Conservation (phyloP, 2,797 vertebrate genomes). For the Arrhamphus sclerolepis region DNA sequence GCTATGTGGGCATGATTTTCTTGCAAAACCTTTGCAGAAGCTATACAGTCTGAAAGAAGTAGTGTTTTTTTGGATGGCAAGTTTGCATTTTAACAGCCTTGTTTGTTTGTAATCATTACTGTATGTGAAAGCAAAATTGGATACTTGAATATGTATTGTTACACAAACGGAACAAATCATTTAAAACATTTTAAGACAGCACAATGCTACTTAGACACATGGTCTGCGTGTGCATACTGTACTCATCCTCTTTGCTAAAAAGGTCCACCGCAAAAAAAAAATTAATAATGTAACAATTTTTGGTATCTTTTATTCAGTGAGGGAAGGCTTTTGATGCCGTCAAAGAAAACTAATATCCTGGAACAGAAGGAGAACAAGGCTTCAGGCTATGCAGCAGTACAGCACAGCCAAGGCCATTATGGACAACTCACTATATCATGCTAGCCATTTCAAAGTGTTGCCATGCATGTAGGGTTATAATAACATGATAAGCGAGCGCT, state of each 20-base stretch:
- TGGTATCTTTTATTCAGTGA: conserved; percentile 73
- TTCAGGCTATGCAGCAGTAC: conserved; percentile 46
- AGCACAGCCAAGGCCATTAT: conserved; percentile 71
- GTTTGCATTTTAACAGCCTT: conserved; percentile 24
- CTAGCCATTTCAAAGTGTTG: conserved; percentile 76
- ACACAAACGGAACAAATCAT: conserved; percentile 20
- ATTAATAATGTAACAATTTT: conserved; percentile 79
- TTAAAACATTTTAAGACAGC: conserved; percentile 26
- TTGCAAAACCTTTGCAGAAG: conserved; percentile 23
- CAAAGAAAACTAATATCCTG: conserved; percentile 77
- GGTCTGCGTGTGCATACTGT: conserved; percentile 6
- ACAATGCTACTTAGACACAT: conserved; percentile 8
- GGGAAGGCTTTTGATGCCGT: conserved; percentile 68
- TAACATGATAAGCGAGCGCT: conserved; percentile 76
- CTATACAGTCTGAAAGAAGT: conserved; percentile 19
- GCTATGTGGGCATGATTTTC: conserved; percentile 48
- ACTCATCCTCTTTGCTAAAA: conserved; percentile 44
- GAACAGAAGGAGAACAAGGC: conserved; percentile 62
- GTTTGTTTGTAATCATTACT: conserved; percentile 28
- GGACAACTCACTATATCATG: conserved; percentile 71
- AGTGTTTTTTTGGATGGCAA: conserved; percentile 34
- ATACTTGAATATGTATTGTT: conserved; percentile 23
- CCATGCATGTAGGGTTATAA: conserved; percentile 75
- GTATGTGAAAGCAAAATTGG: conserved; percentile 42
- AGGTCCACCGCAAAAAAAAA: conserved; percentile 27